A percentile compares a stretch with the other conserved stretches of the same genome.
These are phyloP conservation scores for Lacerta bilineata DNA, from an alignment of 2,797 vertebrate genomes.

Conservation along the genomic window DNA sequence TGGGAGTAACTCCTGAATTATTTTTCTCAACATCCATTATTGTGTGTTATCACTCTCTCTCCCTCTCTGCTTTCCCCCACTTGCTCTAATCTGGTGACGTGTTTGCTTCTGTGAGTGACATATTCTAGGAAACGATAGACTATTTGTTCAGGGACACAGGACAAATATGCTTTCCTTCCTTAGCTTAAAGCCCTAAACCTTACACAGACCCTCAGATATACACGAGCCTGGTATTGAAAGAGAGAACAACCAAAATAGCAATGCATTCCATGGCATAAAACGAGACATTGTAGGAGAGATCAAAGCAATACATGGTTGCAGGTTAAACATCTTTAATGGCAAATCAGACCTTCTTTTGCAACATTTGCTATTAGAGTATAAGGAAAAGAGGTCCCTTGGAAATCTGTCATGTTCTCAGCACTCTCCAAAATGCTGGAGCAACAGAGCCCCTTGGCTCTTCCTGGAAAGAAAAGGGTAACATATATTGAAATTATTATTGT, in stretches of 20 bases:
- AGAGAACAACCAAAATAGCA: neutral
- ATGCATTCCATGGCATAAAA: neutral
- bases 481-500: neutral
- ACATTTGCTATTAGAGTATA: conserved; percentile 33
- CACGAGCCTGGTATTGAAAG: neutral
- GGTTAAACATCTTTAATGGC: neutral
- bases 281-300: neutral
- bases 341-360: conserved; percentile 37
- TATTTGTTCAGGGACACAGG: too few species aligned
- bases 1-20: neutral
- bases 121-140: too few species aligned
- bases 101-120: too few species aligned
- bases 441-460: conserved; percentile 15
- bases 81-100: neutral
- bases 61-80: neutral
- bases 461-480: conserved; percentile 52
- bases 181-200: neutral
- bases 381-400: conserved; percentile 13
- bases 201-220: neutral
- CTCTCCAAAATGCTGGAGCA: neutral
- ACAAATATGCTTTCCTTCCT: neutral
- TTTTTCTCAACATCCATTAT: too few species aligned
- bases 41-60: neutral
- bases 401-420: conserved; percentile 55
- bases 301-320: neutral